Evolutionary conservation across 1,140 invertebrate genomes (phyloP).

Genomic region (Sipha flava): DNA sequence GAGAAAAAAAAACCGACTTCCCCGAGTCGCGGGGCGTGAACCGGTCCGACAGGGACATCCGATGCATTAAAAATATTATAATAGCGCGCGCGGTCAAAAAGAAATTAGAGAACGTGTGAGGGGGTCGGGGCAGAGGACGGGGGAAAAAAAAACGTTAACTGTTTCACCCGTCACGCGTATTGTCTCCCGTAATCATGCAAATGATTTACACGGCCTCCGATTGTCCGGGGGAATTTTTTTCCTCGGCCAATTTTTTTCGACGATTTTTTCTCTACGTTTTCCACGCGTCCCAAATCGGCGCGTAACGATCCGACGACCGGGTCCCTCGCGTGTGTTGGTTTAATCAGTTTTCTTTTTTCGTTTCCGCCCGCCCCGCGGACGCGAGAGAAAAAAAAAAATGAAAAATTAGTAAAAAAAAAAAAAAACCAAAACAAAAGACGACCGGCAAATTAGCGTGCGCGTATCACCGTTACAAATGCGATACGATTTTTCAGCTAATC

Average conservation of each 20-base stretch:
- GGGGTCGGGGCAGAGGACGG: no score
- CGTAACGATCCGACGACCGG: no score
- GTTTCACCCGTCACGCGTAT: background rate
- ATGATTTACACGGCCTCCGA: conserved; percentile 19
- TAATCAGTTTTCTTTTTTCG: background rate
- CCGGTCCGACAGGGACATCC: conserved; percentile 18
- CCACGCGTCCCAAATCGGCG: background rate
- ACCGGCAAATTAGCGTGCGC: background rate
- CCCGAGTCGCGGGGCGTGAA: background rate
- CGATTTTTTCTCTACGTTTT: background rate
- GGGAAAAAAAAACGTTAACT: no score
- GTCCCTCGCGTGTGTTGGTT: background rate
- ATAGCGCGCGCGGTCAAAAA: background rate
- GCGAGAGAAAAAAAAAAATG: no score
- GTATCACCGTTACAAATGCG: background rate
- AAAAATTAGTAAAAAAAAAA: background rate
- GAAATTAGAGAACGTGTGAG: background rate
- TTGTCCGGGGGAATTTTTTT: background rate
- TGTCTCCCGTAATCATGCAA: conserved; percentile 2
- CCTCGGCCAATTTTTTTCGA: background rate
- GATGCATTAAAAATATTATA: background rate
- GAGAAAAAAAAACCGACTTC: background rate
- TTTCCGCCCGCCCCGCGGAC: background rate
- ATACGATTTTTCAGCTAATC: conserved; percentile 19
- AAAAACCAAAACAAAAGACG: background rate